Percentiles rank a stretch among this genome's conserved stretches.
Evolutionary conservation across 2,888 invertebrate species (phyloP).

Genomic region (Drosophila villosipedis): DNA sequence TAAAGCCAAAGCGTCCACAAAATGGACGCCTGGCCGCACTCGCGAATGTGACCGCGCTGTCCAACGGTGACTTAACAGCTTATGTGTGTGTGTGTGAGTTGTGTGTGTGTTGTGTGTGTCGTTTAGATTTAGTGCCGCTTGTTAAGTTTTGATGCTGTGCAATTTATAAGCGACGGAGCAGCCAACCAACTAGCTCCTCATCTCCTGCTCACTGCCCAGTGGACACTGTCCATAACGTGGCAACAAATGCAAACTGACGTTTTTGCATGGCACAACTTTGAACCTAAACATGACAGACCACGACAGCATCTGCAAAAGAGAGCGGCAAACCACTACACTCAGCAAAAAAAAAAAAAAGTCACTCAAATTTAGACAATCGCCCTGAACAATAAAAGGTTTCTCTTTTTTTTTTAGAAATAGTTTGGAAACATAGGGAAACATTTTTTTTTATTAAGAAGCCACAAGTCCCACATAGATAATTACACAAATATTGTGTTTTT

Average conservation of each 20-base stretch:
- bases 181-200: neutral
- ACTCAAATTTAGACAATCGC: neutral
- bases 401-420: neutral
- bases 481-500: neutral
- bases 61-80: conserved; percentile 65
- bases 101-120: conserved; percentile 53
- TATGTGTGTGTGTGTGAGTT: conserved; percentile 12
- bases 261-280: conserved; percentile 71
- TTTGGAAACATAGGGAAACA: neutral
- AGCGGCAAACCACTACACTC: neutral
- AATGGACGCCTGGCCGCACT: conserved; percentile 54
- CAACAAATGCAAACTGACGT: conserved; percentile 77
- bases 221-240: conserved; percentile 59
- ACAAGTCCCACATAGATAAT: neutral
- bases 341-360: neutral
- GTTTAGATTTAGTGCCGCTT: conserved; percentile 82
- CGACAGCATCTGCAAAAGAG: conserved; percentile 21
- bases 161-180: conserved; percentile 69
- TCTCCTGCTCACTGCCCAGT: neutral
- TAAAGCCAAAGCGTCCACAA: conserved; percentile 56
- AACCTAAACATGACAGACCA: conserved; percentile 76
- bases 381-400: neutral
- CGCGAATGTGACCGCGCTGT: conserved; percentile 55
- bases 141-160: conserved; percentile 79
- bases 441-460: neutral